These are phyloP conservation scores for Chaitophorus viminalis DNA, from an alignment of 2,888 invertebrate species.

Conservation along the genomic window DNA sequence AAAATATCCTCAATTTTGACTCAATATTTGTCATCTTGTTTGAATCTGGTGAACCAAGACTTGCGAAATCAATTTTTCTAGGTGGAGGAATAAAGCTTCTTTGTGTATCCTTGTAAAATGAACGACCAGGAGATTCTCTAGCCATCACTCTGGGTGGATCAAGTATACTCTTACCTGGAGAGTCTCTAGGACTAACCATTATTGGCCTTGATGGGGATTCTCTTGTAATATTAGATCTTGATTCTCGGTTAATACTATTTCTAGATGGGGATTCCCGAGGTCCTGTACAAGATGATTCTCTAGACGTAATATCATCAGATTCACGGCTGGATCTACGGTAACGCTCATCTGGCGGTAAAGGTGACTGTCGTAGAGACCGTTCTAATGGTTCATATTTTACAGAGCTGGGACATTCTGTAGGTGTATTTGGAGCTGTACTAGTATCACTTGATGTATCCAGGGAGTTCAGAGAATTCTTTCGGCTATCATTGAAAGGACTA, in stretches of 20 bases:
- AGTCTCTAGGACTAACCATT: slow-evolving; percentile 62
- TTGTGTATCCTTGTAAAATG: slow-evolving; percentile 58
- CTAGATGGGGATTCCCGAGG: slow-evolving; percentile 48
- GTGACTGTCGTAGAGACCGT: slow-evolving; percentile 51
- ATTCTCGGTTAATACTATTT: slow-evolving; percentile 53
- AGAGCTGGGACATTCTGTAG: slow-evolving; percentile 52
- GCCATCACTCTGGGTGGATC: slow-evolving; percentile 69
- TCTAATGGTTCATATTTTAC: slow-evolving; percentile 55
- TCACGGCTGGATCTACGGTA: slow-evolving; percentile 53
- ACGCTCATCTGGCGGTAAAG: slow-evolving; percentile 53
- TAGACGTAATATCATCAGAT: slow-evolving; percentile 52
- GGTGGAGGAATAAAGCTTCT: slow-evolving; percentile 68
- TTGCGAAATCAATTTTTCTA: slow-evolving; percentile 66
- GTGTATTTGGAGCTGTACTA: slow-evolving; percentile 56
- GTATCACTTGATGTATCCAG: slow-evolving; percentile 51
- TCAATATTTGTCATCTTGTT: slow-evolving; percentile 63
- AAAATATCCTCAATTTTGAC: slow-evolving; percentile 65
- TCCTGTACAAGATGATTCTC: slow-evolving; percentile 49
- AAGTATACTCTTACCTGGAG: slow-evolving; percentile 64
- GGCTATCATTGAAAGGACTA: slow-evolving; percentile 67
- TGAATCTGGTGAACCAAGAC: slow-evolving; percentile 60
- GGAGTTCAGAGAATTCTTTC: slow-evolving; percentile 63
- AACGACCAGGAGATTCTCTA: slow-evolving; percentile 58
- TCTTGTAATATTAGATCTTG: slow-evolving; percentile 52
- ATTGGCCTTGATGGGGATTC: slow-evolving; percentile 30